phyloP scores from a whole-genome alignment of 2,113 vertebrate genomes.

The Arenaria interpres region DNA sequence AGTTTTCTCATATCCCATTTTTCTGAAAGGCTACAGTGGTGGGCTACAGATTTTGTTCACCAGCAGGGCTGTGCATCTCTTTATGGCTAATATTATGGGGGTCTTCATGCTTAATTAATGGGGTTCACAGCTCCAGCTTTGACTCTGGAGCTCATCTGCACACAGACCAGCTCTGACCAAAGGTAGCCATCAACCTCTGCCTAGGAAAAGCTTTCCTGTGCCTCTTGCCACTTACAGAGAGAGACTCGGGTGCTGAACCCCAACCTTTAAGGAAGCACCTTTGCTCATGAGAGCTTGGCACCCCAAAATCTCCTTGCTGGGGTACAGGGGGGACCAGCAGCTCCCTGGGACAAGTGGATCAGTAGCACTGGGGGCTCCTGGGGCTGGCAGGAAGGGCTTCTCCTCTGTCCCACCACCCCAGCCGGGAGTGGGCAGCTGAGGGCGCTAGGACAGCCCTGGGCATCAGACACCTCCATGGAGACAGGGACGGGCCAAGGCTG shows the following conservation, averaged over 20 bases:
- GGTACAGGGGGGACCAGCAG: rapidly evolving
- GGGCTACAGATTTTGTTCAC: neutral
- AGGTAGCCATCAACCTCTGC: neutral
- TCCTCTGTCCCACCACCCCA: no score
- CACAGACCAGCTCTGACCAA: neutral
- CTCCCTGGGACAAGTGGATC: no score
- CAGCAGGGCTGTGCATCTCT: neutral
- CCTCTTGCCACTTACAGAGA: neutral
- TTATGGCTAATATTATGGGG: neutral
- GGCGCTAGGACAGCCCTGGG: neutral
- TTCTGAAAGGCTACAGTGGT: neutral
- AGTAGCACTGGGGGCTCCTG: neutral
- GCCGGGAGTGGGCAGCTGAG: neutral
- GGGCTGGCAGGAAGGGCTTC: neutral
- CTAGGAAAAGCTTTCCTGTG: neutral
- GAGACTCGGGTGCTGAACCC: neutral
- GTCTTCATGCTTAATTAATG: neutral
- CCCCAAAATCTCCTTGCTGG: neutral
- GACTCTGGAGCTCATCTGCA: neutral
- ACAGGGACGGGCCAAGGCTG: no score
- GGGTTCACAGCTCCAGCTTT: neutral
- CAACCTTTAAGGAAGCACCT: neutral
- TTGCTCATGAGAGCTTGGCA: rapidly evolving
- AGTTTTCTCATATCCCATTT: neutral
- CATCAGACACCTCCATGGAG: neutral